Evolutionary conservation across 1,140 invertebrate genomes (phyloP), one percentile per base, ranked within the genome.

Genomic region (Heliconius nattereri): DNA sequence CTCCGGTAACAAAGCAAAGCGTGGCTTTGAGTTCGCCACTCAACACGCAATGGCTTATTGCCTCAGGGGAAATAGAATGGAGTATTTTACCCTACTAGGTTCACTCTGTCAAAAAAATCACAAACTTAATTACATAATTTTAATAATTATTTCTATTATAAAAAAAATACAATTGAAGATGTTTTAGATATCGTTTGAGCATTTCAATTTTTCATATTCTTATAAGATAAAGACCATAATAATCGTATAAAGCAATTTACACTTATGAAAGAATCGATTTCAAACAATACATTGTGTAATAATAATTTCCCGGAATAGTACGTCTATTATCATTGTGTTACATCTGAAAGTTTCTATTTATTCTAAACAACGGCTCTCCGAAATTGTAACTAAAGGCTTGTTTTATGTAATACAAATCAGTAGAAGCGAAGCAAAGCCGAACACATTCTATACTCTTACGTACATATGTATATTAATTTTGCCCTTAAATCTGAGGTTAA

Each of bases 291-390:
- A 76, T 81, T 81, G 71, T 73, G 70, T 52, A 81, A 81, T 66
- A 60, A 76, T 78, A 81, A 81, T 78, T 81, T 81, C 70, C 80
- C 77, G 80, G 80, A 81, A 81, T 77, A 70, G 73, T 81, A 81
- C 73, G 73, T 76, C 80, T 78, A 81, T 81, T 81, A 81, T 81
- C 80, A 70, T 76, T 57, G 75, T 81, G 74, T 76, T 81, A 81
- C 77, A 81, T 81, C 80, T 81, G 77, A 81, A 81, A 81, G 80
- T 81, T 78, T 78, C 79, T 78, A 75, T 78, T 80, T 76, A 76
- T 78, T 81, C 79, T 81, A 74, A 78, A 77, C 57, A 78, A 81
- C 75, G 45, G 75, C 72, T 57, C 72, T 74, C 79, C 74, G 73
- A 80, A 80, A 80, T 70, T 73, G 79, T 79, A 76, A 80, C 75